These are phyloP conservation scores for Aphelenchoides fujianensis DNA, from an alignment of 1,140 invertebrate species.

Conservation along the genomic window DNA sequence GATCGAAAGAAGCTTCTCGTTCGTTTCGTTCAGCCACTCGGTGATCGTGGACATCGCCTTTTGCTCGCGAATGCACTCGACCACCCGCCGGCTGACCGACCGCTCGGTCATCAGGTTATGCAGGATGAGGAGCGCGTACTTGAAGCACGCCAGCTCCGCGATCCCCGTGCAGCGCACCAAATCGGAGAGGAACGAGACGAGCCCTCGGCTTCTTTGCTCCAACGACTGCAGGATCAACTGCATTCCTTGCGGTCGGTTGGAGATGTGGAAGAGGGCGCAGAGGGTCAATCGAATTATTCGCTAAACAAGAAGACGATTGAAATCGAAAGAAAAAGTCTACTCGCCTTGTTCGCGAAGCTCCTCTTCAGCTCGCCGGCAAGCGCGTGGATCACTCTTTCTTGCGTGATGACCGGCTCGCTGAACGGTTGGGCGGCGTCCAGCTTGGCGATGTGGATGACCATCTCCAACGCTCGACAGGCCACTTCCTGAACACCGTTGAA, in stretches of 20 bases:
- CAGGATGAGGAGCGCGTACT: conserved; percentile 42
- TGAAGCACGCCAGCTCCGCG: conserved; percentile 23
- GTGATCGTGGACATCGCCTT: conserved; percentile 30
- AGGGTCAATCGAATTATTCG: conserved; percentile 28
- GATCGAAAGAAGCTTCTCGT: conserved; percentile 40
- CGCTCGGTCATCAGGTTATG: conserved; percentile 44
- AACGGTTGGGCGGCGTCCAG: conserved; percentile 21
- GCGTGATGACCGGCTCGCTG: conserved; percentile 22
- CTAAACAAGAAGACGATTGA: conserved; percentile 25
- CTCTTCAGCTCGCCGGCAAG: conserved; percentile 29
- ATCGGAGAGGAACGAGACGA: conserved; percentile 1
- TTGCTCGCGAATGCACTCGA: conserved; percentile 35
- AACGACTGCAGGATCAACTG: conserved; percentile 33
- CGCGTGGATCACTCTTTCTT: conserved; percentile 26
- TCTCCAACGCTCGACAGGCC: conserved; percentile 31
- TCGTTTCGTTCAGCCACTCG: conserved; percentile 36
- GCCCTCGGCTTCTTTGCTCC: neutral
- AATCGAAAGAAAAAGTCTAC: neutral
- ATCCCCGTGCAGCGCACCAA: conserved; percentile 28
- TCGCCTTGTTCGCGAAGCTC: conserved; percentile 37
- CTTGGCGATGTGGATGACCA: conserved; percentile 36
- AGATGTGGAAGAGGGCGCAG: conserved; percentile 37
- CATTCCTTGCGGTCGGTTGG: conserved; percentile 37
- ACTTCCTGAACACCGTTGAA: conserved; percentile 34
- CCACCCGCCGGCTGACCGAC: conserved; percentile 19